phyloP scores from a whole-genome alignment of 2,888 invertebrate species.

The Eupeodes luniger region DNA sequence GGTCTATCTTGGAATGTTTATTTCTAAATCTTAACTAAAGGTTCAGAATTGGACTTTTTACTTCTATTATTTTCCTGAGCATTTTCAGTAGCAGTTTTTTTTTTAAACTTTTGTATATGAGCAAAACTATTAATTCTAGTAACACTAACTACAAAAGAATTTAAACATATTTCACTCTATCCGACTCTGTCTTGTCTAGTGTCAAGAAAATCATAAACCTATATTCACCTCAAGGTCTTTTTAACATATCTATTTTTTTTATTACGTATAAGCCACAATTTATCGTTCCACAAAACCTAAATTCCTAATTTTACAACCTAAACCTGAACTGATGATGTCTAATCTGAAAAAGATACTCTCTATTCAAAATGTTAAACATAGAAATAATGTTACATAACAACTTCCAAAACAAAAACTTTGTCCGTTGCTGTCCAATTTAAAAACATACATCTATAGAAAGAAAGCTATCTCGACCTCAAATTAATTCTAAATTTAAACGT shows the following conservation, averaged over 20 bases:
- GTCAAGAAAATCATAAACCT: too few species aligned
- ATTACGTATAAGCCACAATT: slow-evolving; percentile 16
- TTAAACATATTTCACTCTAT: too few species aligned
- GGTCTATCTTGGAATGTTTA: too few species aligned
- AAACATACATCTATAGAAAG: slow-evolving; percentile 39
- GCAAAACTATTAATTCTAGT: too few species aligned
- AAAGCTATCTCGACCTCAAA: slow-evolving; percentile 52
- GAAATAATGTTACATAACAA: slow-evolving; percentile 62
- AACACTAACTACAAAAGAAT: too few species aligned
- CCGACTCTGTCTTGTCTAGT: too few species aligned
- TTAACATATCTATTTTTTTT: background rate
- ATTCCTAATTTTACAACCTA: slow-evolving; percentile 43
- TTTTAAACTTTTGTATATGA: too few species aligned
- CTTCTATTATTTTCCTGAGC: too few species aligned
- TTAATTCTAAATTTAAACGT: slow-evolving; percentile 62
- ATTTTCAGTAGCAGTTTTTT: too few species aligned
- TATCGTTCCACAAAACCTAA: slow-evolving; percentile 48
- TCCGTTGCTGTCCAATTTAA: slow-evolving; percentile 6
- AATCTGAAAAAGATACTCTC: slow-evolving; percentile 10
- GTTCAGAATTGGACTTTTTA: too few species aligned
- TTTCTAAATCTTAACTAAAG: too few species aligned
- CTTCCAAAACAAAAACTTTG: background rate
- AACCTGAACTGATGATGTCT: slow-evolving; percentile 15
- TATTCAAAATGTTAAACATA: slow-evolving; percentile 6
- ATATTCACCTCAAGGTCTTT: slow-evolving; percentile 22